Evolutionary conservation across 2,113 vertebrate species (phyloP), one percentile per base, ranked within the genome.

Genomic region (Orcinus orca): DNA sequence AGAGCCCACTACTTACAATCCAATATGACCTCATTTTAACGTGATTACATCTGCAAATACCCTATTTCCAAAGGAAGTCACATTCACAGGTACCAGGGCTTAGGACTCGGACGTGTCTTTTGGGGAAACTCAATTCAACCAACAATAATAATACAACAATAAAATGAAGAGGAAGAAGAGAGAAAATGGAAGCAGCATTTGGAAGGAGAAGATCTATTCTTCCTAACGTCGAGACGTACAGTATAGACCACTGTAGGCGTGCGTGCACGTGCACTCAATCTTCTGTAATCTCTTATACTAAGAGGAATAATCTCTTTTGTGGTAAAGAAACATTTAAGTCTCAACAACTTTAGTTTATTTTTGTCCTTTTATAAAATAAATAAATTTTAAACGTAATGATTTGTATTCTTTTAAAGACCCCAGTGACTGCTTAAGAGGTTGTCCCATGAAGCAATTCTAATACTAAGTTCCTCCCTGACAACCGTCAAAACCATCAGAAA

Each of bases 301-400:
- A 83, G 36, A 88, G 33, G 88, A 93, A 73, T 33, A 62, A 44
- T 86, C 58, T 65, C 38, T 92, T 63, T 89, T 47, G 31, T 74
- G 58, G 12, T 63, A 68, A 95, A 92, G 41, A 71, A 73, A 90
- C 60, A 60, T 65, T 95, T 87, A 62, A 60, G 76, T 5, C 41
- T 96, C 79, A 67, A 68, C 15, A 83, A 70, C 38, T 83, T 87
- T 33, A 8, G 13, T 88, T 90, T 82, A 70, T 82, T 88, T 96
- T 80, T 76, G 44, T 74, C 94, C 36, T 93, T 85, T 70, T 21
- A 87, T 62, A 87, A 95, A 89, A 55, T 18, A 79, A n/a, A 20
- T 38, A 36, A n/a, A 83, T 80, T 84, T 74, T 55, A n/a, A 87
- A 50, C 41, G 25, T 10, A 71, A 92, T 60, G 20, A 26, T 47